These are phyloP conservation scores for Lysandra bellargus DNA, from an alignment of 2,888 invertebrate genomes.

Conservation along the genomic window DNA sequence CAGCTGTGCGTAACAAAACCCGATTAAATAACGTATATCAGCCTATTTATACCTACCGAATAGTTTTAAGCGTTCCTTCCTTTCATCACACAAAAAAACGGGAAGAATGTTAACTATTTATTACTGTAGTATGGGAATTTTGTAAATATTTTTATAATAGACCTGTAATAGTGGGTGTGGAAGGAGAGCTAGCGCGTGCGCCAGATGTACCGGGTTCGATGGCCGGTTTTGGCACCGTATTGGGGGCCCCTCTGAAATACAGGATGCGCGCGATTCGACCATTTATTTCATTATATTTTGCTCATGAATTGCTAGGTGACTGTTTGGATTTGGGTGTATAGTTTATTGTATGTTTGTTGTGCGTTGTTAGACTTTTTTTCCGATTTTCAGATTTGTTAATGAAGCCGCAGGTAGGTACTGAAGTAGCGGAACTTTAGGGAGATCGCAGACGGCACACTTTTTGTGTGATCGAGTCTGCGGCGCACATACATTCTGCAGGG, in stretches of 20 bases:
- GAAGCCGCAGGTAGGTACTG: too few relatives aligned
- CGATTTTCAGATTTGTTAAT: too few relatives aligned
- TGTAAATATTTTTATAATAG: conserved; percentile 27
- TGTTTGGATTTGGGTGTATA: background rate
- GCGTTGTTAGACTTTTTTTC: too few relatives aligned
- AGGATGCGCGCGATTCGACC: conserved; percentile 46
- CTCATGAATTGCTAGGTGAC: background rate
- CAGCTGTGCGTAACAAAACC: too few relatives aligned
- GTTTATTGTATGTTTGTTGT: background rate
- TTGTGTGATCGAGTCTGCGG: too few relatives aligned
- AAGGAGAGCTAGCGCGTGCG: conserved; percentile 54
- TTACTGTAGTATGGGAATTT: conserved; percentile 5
- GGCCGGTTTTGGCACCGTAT: conserved; percentile 58
- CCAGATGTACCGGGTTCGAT: conserved; percentile 71
- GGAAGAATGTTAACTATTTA: background rate
- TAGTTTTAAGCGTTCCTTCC: background rate
- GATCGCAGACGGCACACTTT: too few relatives aligned
- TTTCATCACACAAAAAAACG: background rate
- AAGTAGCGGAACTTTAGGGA: too few relatives aligned
- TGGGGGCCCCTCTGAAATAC: conserved; percentile 51
- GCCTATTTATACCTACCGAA: too few relatives aligned
- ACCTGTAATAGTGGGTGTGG: conserved; percentile 48
- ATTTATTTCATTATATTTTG: conserved; percentile 1
- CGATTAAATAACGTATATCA: too few relatives aligned
- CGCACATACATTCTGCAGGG: too few relatives aligned